These are phyloP conservation scores for Periophthalmus magnuspinnatus DNA, from an alignment of 2,797 vertebrate genomes.

Conservation along the genomic window DNA sequence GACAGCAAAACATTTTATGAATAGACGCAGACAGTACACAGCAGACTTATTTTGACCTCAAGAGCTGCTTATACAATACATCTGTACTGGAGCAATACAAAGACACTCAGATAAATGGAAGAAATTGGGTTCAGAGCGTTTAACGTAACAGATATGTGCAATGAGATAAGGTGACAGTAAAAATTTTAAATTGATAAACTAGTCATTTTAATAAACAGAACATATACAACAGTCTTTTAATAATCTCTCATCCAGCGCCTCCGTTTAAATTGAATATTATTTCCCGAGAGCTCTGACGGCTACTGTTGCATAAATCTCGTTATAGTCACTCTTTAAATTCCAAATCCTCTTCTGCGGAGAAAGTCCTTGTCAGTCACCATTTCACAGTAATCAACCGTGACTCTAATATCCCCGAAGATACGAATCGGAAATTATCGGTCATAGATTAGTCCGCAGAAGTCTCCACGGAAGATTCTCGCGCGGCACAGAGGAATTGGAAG, in stretches of 20 bases:
- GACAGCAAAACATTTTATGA: too few species aligned
- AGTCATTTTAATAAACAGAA: neutral
- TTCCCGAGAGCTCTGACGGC: conserved; percentile 5
- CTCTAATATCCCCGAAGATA: conserved; percentile 54
- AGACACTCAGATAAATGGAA: too few species aligned
- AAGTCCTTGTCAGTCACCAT: conserved; percentile 49
- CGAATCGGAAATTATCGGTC: conserved; percentile 61
- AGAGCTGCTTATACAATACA: too few species aligned
- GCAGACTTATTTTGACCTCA: too few species aligned
- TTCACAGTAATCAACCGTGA: conserved; percentile 53
- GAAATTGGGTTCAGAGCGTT: neutral
- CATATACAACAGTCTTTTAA: neutral
- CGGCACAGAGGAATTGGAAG: conserved; percentile 57
- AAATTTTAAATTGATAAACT: neutral
- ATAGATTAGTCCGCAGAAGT: conserved; percentile 49
- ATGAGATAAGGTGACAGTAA: neutral
- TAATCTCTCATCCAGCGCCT: neutral
- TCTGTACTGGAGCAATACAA: too few species aligned
- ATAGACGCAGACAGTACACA: too few species aligned
- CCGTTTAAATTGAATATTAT: conserved; percentile 4
- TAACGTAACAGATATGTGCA: neutral
- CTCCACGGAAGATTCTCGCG: conserved; percentile 55
- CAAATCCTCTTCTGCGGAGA: conserved; percentile 18
- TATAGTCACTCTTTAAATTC: neutral
- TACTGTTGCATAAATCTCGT: neutral